phyloP scores from a whole-genome alignment of 2,797 vertebrate genomes.

The Tachyglossus aculeatus region DNA sequence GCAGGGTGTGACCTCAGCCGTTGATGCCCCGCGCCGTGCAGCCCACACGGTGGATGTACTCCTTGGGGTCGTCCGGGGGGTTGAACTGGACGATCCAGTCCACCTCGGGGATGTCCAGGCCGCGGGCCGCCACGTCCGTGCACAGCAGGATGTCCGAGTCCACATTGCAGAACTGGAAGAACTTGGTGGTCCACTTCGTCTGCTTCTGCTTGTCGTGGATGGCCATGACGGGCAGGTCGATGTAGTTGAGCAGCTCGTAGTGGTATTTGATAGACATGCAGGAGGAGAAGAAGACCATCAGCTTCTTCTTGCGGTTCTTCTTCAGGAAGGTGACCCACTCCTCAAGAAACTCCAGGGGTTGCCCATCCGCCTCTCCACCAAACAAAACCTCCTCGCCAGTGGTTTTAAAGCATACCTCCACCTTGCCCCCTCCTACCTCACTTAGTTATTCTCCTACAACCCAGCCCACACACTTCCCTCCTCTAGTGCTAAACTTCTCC shows the following conservation, averaged over 20 bases:
- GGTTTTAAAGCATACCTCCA: too few species aligned
- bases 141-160: slow-evolving; percentile 93
- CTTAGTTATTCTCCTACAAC: too few species aligned
- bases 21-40: slow-evolving; percentile 93
- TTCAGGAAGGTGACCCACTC: slow-evolving; percentile 99
- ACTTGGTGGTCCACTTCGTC: slow-evolving; percentile 95
- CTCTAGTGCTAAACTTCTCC: too few species aligned
- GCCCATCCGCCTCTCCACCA: too few species aligned
- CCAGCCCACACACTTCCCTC: too few species aligned
- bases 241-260: slow-evolving; percentile 97
- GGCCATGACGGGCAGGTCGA: slow-evolving; percentile 95
- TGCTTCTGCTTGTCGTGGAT: slow-evolving; percentile 97
- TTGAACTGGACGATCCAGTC: slow-evolving; percentile 99
- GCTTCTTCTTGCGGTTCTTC: slow-evolving; percentile 98
- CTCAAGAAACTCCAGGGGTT: too few species aligned
- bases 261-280: slow-evolving; percentile 98
- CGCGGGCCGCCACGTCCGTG: slow-evolving; percentile 95
- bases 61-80: slow-evolving; percentile 97
- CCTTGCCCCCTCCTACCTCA: too few species aligned
- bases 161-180: slow-evolving; percentile 99
- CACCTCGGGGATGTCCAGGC: slow-evolving; percentile 95
- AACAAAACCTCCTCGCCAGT: too few species aligned
- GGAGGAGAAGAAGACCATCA: slow-evolving; percentile 99
- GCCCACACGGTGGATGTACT: slow-evolving; percentile 97
- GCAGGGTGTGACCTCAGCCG: slow-evolving; percentile 90